A percentile compares a stretch with the other conserved stretches of the same genome.
Conservation (phyloP, 1,140 invertebrate species). For the Cydia splendana region DNA sequence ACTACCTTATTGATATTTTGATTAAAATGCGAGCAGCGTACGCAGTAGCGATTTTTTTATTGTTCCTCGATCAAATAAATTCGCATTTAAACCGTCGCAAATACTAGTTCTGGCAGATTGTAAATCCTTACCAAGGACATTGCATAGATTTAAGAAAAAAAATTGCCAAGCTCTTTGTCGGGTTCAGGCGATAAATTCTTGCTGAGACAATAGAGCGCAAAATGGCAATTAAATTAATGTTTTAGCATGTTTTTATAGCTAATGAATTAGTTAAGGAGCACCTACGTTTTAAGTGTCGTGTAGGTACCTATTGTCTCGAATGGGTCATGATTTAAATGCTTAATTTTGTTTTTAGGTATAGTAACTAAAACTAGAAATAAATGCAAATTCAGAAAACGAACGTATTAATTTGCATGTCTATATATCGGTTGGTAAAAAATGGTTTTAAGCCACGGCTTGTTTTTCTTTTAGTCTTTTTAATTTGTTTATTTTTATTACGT, state of each 20-base stretch:
- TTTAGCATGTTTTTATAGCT: slow-evolving; percentile 52
- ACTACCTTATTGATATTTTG: slow-evolving; percentile 43
- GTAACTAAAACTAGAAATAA: slow-evolving; percentile 11
- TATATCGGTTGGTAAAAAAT: neutral
- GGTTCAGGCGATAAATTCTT: slow-evolving; percentile 46
- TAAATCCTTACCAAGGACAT: slow-evolving; percentile 57
- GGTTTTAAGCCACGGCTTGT: too few species aligned
- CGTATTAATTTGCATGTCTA: neutral
- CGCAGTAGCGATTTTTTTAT: slow-evolving; percentile 48
- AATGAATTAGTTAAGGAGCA: slow-evolving; percentile 31
- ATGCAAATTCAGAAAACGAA: neutral
- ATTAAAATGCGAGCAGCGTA: slow-evolving; percentile 48
- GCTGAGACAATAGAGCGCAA: slow-evolving; percentile 47
- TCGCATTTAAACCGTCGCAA: slow-evolving; percentile 48
- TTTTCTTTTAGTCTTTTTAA: too few species aligned
- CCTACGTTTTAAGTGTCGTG: slow-evolving; percentile 22
- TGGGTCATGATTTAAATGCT: slow-evolving; percentile 19
- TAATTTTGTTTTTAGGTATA: slow-evolving; percentile 1
- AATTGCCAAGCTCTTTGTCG: slow-evolving; percentile 41
- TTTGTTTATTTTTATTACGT: too few species aligned
- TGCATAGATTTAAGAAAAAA: slow-evolving; percentile 39
- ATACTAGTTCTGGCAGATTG: slow-evolving; percentile 46
- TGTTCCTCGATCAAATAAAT: slow-evolving; percentile 55
- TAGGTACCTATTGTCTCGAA: neutral
- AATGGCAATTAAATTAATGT: slow-evolving; percentile 60